phyloP scores from a whole-genome alignment of 2,797 vertebrate species.

The Pantherophis alleghaniensis region DNA sequence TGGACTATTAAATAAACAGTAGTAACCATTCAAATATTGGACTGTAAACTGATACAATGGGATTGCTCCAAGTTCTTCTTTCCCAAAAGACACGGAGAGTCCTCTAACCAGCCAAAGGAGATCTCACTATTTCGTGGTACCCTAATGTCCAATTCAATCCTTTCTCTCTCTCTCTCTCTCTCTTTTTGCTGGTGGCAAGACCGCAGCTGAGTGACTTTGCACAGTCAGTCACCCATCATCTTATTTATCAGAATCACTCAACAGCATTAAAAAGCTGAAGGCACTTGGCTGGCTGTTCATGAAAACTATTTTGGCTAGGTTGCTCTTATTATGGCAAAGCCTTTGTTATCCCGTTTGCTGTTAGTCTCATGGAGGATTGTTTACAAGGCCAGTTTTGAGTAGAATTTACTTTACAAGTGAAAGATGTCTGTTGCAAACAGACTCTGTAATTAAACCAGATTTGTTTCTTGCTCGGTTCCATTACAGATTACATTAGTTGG shows the following conservation, averaged over 20 bases:
- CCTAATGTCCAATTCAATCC: not conserved
- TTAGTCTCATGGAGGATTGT: conserved; percentile 20
- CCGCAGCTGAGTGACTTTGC: conserved; percentile 22
- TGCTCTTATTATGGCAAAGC: conserved; percentile 1
- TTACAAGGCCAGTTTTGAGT: conserved; percentile 24
- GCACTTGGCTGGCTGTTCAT: conserved; percentile 12
- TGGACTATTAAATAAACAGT: not conserved
- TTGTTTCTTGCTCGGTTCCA: conserved; percentile 41
- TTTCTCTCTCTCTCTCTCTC: not conserved
- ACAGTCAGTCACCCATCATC: conserved; percentile 20
- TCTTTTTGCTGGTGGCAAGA: not conserved
- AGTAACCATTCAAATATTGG: not conserved
- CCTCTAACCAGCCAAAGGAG: not conserved
- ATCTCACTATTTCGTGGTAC: not conserved
- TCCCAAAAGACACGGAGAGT: not conserved
- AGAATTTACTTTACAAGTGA: conserved; percentile 41
- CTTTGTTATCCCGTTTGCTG: conserved; percentile 11
- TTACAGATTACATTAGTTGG: conserved; percentile 58
- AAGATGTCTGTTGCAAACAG: conserved; percentile 32
- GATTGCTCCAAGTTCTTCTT: not conserved
- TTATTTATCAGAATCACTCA: conserved; percentile 30
- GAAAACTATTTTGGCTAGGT: conserved; percentile 14
- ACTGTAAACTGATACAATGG: not conserved
- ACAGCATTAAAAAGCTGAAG: conserved; percentile 9
- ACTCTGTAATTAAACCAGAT: conserved; percentile 44